Base-by-base conservation (phyloP, 2,113 vertebrate genomes). In the Pollimyrus isidori region DNA sequence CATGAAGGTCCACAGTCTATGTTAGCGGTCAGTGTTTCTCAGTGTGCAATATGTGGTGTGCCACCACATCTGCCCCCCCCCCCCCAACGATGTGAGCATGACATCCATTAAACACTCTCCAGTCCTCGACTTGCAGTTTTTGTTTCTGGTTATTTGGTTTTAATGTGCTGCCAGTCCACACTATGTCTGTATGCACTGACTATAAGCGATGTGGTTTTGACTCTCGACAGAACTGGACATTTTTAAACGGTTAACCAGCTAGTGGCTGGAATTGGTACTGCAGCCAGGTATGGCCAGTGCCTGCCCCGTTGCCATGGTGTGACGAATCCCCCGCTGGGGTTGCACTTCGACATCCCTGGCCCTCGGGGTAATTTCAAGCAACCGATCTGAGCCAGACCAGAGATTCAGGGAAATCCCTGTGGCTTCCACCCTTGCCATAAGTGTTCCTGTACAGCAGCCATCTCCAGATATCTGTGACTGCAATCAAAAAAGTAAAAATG, bases 101-200 rank as follows among this genome's bases (percentile, higher is more conserved):
- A 91, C 91, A 83, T 86, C 82, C 91, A 93, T 93, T 92, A 92
- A 93, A 92, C 91, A 91, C 91, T 91, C 90, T 90, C 90, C 91
- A 90, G 90, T 83, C 26, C 69, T 19, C 48, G 30, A 73, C 35
- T 42, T 35, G 76, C 80, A 50, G 80, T 80, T 49, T 26, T 7
- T 26, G 9, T n/a, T 56, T 53, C 26, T 53, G 1, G 26, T 53
- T n/a, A 69, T 30, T 65, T 65, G 23, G 52, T 13, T 53, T 53
- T 53, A 11, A 65, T 65, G 62, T 65, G n/a, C 3, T 2, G 56
- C 56, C 2, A 2, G 56, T n/a, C 56, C 56, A 2, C 23, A 30
- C 50, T 17, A 23, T 1, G 21, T 35, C 10, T 45, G 4, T 45
- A 45, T 45, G 42, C 42, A 45, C 42, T 62, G 7, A n/a, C 56